Base-by-base conservation (phyloP, 2,888 invertebrate genomes). In the Temnothorax unifasciatus region DNA sequence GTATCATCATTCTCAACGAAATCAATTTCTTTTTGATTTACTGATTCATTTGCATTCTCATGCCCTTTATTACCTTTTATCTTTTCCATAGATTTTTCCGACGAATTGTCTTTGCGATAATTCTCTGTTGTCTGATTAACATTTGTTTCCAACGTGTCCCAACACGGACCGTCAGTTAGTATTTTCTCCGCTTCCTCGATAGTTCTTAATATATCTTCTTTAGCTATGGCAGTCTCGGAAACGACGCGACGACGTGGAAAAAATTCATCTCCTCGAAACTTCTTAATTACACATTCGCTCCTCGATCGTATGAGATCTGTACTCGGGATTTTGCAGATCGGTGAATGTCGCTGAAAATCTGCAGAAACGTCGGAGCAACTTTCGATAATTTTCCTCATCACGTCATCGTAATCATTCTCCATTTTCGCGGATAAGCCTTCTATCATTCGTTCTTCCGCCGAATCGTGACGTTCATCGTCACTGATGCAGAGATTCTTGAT, bases 181-280 rank as follows among this genome's bases (percentile, higher is more conserved):
- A 81, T 81, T 13, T 81, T 81, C 13, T 81, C 25, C 8, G 79
- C 79, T 21, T 81, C 79, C 13, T 73, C 8, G 47, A 81, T 81
- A 9, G 79, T 81, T 25, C 13, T 81, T 2, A 81, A 0, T 61
- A 81, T 73, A 29, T 81, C 79, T 34, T 81, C 79, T 38, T 71
- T 81, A 13, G 71, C 71, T 8, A 81, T 73, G 47, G 21, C 38
- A 61, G 47, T 73, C 2, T 79, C 71, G 2, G 76, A 76, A 63
- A 59, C 50, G 25, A 61, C 63, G n/a, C 38, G 25, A 61, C 18
- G 63, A 54, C 21, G n/a, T 18, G 61, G n/a, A 3, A 52, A 52
- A 52, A 75, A 3, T 25, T 61, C 25, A 13, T 57, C 5, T 3
- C 9, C 71, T 25, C 18, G 66, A 61, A 74, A 59, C 4, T 41